Evolutionary conservation across 2,797 vertebrate genomes (phyloP).

Genomic region (Miopithecus talapoin): DNA sequence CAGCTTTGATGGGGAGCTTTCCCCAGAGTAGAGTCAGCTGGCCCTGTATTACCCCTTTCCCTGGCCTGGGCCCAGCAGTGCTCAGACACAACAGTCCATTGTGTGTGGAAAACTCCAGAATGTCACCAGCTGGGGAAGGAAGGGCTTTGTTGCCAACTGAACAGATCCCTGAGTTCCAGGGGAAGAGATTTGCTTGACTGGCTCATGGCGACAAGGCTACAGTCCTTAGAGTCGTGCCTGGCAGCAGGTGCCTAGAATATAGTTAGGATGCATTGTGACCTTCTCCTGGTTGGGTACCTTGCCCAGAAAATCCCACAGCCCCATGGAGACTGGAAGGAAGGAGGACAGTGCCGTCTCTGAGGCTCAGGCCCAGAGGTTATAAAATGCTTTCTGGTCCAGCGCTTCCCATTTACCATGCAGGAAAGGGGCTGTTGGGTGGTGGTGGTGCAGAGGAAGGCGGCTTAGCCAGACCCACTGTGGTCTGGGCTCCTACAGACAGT

Average conservation of each 20-base stretch:
- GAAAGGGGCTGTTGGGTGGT: background rate
- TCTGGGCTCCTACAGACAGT: background rate
- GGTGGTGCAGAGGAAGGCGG: background rate
- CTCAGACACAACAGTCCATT: background rate
- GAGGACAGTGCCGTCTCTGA: background rate
- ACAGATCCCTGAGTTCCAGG: background rate
- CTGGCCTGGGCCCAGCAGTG: background rate
- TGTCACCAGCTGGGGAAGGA: background rate
- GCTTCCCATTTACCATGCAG: background rate
- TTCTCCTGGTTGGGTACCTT: background rate
- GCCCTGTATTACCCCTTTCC: background rate
- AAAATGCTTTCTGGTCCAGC: background rate
- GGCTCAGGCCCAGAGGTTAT: background rate
- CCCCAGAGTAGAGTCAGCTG: background rate
- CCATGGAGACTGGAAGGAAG: background rate
- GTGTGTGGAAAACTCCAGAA: background rate
- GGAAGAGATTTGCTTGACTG: background rate
- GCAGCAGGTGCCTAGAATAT: background rate
- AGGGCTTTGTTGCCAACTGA: background rate
- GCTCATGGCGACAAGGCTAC: background rate
- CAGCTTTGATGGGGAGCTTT: background rate
- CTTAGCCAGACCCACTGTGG: background rate
- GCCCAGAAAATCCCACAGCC: constrained; percentile 1
- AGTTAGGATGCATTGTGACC: background rate
- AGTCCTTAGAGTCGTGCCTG: background rate